Evolutionary conservation across 2,113 vertebrate species (phyloP), one percentile per base, ranked within the genome.

Genomic region (Notechis scutatus): DNA sequence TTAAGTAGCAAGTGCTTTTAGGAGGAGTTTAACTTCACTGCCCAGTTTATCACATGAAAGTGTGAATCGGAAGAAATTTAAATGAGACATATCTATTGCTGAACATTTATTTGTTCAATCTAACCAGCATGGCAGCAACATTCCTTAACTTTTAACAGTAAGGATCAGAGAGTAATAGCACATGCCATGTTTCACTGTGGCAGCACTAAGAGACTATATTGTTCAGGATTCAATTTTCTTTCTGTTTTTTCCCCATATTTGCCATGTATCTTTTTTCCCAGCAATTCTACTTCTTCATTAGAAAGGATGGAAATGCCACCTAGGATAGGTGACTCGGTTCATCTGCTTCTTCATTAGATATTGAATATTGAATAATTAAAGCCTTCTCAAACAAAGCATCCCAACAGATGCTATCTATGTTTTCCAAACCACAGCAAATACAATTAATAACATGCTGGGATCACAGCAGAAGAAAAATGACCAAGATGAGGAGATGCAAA

Each of bases 391-490:
- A 52, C 50, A 88, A 0, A 47, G 26, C 4, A 39, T 64, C 92
- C 45, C 91, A 11, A 34, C 3, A 94, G 93, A 93, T 29, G 2
- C 1, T 85, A 1, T 26, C 54, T 50, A 0, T n/a, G 59, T 24
- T 11, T 93, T 64, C 85, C 69, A 91, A 20, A 39, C 0, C 0
- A 88, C 3, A 29, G 42, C 59, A 89, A 92, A 85, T 47, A 64
- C 14, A 74, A 54, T 90, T n/a, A 54, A 91, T 0, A 0, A 47
- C 0, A 55, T 74, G 87, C 47, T 74, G 89, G 15, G 89, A 85
- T 24, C 14, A 2, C 10, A 7, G 52, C 52, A 52, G 18, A 24
- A 9, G 54, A 94, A 61, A 56, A 20, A 1, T 15, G 39, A 34
- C 3, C 93, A 74, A 91, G 69, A 57, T 18, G 61, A 90, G 88